Percentiles rank a stretch among this genome's conserved stretches.
Evolutionary conservation across 2,888 invertebrate species (phyloP).

Genomic region (Zonitis immaculata): DNA sequence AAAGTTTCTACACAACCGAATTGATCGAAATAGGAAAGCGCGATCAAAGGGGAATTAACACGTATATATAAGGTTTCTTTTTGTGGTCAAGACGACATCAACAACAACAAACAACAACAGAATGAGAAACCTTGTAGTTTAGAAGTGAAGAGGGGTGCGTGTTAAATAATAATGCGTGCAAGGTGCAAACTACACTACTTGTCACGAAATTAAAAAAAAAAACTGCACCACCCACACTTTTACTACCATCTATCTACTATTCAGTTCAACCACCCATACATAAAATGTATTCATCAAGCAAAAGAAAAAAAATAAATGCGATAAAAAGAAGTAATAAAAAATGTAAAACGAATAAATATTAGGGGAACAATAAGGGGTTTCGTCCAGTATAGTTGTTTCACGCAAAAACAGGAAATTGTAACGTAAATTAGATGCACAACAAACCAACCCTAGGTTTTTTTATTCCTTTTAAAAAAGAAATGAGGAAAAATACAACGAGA

Average conservation of each 20-base stretch:
- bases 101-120: not conserved
- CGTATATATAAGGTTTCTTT: constrained; percentile 9
- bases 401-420: constrained; percentile 16
- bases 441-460: not conserved
- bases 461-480: not conserved
- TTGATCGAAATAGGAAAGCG: constrained; percentile 4
- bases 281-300: constrained; percentile 16
- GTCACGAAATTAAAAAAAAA: constrained; percentile 14
- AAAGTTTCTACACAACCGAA: not conserved
- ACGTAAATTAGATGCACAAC: constrained; percentile 14
- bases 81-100: constrained; percentile 3
- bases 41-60: constrained; percentile 10
- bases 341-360: constrained; percentile 1
- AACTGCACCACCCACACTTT: not conserved
- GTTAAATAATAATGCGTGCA: constrained; percentile 14
- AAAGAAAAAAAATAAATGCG: constrained; percentile 15
- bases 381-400: constrained; percentile 7
- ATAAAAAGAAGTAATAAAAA: constrained; percentile 16
- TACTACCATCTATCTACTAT: constrained; percentile 1
- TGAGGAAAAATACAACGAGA: too few relatives aligned
- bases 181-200: constrained; percentile 11
- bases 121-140: constrained; percentile 3
- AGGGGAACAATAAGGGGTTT: constrained; percentile 4
- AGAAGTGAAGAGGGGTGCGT: constrained; percentile 10
- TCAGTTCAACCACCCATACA: constrained; percentile 12